Conservation (phyloP, 2,888 invertebrate genomes). For the Kryphioiulus occultus region DNA sequence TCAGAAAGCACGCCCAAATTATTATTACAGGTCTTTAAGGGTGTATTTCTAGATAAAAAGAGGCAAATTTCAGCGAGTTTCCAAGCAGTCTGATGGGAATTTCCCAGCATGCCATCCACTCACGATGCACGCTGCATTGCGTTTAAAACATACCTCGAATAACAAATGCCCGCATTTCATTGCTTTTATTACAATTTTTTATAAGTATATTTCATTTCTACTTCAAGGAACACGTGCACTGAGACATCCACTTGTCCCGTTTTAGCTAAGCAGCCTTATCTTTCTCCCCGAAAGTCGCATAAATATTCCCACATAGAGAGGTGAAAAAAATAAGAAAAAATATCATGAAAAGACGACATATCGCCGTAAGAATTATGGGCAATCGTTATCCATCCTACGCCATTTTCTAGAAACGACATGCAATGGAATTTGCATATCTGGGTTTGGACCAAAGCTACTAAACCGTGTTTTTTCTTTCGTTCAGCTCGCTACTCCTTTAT, state of each 20-base stretch:
- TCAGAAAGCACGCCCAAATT: background rate
- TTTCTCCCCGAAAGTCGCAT: background rate
- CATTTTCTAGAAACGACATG: constrained; percentile 1
- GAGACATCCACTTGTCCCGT: background rate
- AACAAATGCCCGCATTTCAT: constrained; percentile 27
- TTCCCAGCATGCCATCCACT: background rate
- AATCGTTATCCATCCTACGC: background rate
- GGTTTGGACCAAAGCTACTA: background rate
- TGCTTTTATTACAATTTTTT: constrained; percentile 28
- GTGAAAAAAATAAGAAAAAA: background rate
- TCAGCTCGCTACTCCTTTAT: background rate
- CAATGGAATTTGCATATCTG: constrained; percentile 20
- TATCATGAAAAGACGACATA: background rate
- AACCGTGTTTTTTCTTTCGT: background rate
- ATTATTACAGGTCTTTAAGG: background rate
- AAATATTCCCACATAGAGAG: background rate
- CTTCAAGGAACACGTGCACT: background rate
- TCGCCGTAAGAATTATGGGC: background rate
- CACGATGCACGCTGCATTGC: constrained; percentile 20
- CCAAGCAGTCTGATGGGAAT: background rate
- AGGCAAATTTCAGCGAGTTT: background rate
- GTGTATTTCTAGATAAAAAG: background rate
- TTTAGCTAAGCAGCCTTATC: background rate
- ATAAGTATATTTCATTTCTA: constrained; percentile 33
- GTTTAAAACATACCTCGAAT: background rate